Evolutionary conservation across 2,113 vertebrate species (phyloP).

Genomic region (Platanista minor): DNA sequence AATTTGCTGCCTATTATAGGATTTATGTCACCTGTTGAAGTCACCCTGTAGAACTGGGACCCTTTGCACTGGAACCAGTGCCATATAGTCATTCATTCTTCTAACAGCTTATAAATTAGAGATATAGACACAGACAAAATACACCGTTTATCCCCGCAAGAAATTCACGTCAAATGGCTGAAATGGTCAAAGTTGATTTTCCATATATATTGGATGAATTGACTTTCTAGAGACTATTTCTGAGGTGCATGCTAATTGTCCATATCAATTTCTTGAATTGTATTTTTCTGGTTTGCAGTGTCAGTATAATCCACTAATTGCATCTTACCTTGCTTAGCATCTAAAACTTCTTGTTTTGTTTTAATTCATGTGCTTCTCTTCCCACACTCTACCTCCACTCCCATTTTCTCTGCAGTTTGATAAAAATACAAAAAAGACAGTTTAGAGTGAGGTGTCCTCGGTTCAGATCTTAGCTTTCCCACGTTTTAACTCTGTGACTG

Average conservation of each 20-base stretch:
- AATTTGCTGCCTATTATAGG: neutral
- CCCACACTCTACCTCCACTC: neutral
- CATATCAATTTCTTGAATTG: neutral
- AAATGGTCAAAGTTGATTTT: neutral
- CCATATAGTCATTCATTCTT: neutral
- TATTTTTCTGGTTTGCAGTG: neutral
- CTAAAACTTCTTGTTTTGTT: neutral
- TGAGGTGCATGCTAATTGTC: neutral
- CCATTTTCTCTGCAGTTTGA: neutral
- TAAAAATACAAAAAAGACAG: neutral
- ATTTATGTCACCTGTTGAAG: neutral
- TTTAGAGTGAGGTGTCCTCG: neutral
- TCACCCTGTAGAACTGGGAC: neutral
- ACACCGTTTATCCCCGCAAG: neutral
- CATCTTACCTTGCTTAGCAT: neutral
- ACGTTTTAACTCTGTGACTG: neutral
- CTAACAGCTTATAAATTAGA: neutral
- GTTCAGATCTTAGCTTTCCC: neutral
- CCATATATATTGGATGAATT: neutral
- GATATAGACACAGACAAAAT: neutral
- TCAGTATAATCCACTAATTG: neutral
- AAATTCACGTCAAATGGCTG: neutral
- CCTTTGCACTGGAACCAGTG: neutral
- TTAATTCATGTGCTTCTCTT: neutral
- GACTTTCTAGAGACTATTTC: neutral